Percentiles rank a stretch among this genome's conserved stretches.
Evolutionary conservation across 2,113 vertebrate genomes (phyloP).

Genomic region (Corydoras maculifer): DNA sequence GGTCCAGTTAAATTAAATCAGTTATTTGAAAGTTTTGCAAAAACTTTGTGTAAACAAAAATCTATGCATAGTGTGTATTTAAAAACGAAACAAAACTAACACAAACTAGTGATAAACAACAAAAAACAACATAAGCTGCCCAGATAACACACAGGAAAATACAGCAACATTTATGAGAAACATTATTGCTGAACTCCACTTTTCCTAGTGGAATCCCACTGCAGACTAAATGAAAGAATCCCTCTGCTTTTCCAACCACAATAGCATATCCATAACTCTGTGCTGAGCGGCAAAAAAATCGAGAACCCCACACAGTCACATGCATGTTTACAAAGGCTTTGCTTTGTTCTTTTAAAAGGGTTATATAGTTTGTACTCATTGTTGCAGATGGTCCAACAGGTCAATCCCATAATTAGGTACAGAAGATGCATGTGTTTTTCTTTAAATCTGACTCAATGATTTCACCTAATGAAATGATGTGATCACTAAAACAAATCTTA

Average conservation of each 20-base stretch:
- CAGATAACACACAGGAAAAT: constrained; percentile 6
- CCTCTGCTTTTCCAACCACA: constrained; percentile 1
- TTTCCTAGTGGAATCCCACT: constrained; percentile 8
- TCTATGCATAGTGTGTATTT: no score
- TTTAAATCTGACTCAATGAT: constrained; percentile 55
- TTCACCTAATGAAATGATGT: constrained; percentile 44
- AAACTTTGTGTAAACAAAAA: no score
- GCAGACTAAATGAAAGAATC: constrained; percentile 15
- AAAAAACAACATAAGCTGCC: not conserved
- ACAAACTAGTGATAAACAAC: not conserved
- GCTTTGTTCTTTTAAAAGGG: no score
- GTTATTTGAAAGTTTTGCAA: no score
- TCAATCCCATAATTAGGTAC: constrained; percentile 38
- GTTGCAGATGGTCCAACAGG: constrained; percentile 38
- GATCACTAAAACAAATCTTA: constrained; percentile 45
- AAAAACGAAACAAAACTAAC: no score
- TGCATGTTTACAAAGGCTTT: constrained; percentile 20
- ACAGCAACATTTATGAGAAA: not conserved
- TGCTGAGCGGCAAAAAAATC: not conserved
- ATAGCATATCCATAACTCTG: constrained; percentile 1
- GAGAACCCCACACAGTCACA: constrained; percentile 5
- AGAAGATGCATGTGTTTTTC: constrained; percentile 57
- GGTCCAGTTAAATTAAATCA: no score
- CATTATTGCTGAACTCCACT: constrained; percentile 14
- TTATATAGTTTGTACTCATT: constrained; percentile 27